Base-by-base conservation (phyloP, 2,113 vertebrate genomes). In the Stigmatopora nigra region DNA sequence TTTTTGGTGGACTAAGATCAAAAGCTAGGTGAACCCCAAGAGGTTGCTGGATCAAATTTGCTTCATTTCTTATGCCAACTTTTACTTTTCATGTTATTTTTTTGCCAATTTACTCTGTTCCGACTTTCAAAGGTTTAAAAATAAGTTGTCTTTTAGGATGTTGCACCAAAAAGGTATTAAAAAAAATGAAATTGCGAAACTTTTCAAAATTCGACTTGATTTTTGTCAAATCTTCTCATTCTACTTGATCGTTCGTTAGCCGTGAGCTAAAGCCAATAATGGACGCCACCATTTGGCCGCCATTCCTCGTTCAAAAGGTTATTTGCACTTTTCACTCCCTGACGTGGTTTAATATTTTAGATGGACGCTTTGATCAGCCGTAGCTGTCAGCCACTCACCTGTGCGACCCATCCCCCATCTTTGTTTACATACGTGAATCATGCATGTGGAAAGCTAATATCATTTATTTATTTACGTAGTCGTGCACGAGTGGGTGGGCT, bases 291-390 rank as follows among this genome's bases (percentile, higher is more conserved):
- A 3, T 17, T 49, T 49, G 47, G 1, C 15, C 3, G 48, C 17
- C 9, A 9, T 7, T 17, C 16, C 16, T 49, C 17, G 12, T 11
- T 22, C 20, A 2, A 19, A 20, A 52, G 20, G 17, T 51, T 51
- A 41, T 51, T 51, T 51, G 51, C 0, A 20, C 9, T 11, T 11
- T 22, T 53, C 36, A 12, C 1, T 64, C 72, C 77, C 79, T 82
- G 75, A 83, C 64, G 70, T 74, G 79, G 79, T 82, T 85, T 81
- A 86, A 86, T 86, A 86, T 83, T 83, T 68, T 67, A 82, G 78
- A 63, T 63, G 74, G 70, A 73, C 0, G 48, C 86, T 86, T 88
- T 88, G 84, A 85, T 84, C 76, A 25, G 6, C 70, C 61, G 72
- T 71, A 31, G 67, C 79, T 80, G 86, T 81, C 82, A 70, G 64